Evolutionary conservation across 2,888 invertebrate species (phyloP).

Genomic region (Rhogogaster chlorosoma): DNA sequence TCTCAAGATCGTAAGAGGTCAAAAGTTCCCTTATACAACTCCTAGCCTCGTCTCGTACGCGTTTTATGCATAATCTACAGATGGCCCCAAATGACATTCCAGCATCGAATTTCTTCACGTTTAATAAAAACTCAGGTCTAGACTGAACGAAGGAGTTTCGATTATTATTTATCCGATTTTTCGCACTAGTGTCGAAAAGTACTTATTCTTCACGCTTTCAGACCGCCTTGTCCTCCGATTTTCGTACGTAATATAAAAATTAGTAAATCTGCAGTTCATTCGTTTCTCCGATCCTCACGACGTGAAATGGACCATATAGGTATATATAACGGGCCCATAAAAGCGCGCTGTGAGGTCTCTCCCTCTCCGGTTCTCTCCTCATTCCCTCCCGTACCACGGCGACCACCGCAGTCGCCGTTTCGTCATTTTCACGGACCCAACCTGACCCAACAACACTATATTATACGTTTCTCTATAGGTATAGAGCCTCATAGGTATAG

Average conservation of each 20-base stretch:
- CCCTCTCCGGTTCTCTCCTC: constrained; percentile 22
- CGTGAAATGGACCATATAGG: constrained; percentile 45
- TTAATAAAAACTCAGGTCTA: not conserved
- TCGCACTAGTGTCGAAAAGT: too few species aligned
- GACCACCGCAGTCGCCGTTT: constrained; percentile 36
- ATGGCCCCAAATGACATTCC: not conserved
- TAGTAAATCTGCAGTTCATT: constrained; percentile 54
- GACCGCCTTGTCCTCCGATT: not conserved
- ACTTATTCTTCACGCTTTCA: not conserved
- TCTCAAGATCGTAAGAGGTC: not conserved
- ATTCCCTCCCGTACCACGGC: constrained; percentile 34
- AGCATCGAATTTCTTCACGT: not conserved
- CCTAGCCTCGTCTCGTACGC: not conserved
- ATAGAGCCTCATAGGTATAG: constrained; percentile 28
- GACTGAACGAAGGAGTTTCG: not conserved
- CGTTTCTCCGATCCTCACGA: constrained; percentile 34
- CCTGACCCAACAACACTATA: constrained; percentile 10
- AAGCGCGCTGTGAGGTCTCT: constrained; percentile 68
- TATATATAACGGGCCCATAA: constrained; percentile 62
- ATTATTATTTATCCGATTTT: too few species aligned
- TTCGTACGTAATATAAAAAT: constrained; percentile 41
- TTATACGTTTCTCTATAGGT: not conserved
- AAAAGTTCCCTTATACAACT: not conserved
- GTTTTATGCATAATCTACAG: not conserved
- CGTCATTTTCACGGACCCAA: constrained; percentile 44